Evolutionary conservation across 2,113 vertebrate species (phyloP).

Genomic region (Poicephalus meyeri): DNA sequence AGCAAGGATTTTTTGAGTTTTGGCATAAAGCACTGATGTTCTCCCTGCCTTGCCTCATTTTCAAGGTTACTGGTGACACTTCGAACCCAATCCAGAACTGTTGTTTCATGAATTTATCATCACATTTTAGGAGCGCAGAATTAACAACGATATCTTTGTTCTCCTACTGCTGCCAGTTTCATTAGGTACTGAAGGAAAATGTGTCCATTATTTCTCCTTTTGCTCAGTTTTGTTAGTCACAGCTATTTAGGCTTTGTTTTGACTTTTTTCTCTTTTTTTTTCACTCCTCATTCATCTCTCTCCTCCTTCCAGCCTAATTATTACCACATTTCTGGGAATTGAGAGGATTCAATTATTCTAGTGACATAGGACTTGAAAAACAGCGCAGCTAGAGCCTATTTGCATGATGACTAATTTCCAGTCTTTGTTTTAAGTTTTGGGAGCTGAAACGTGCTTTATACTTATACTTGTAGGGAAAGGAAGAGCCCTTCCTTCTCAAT

Average conservation of each 20-base stretch:
- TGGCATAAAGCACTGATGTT: not conserved
- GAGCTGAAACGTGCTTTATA: not conserved
- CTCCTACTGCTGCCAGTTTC: not conserved
- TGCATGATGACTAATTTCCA: conserved; percentile 34
- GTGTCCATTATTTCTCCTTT: not conserved
- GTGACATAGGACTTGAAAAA: conserved; percentile 5
- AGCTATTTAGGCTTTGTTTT: not conserved
- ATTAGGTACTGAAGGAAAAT: not conserved
- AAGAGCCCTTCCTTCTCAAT: not conserved
- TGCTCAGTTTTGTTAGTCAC: conserved; percentile 2
- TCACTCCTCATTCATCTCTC: not conserved
- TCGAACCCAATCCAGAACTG: not conserved
- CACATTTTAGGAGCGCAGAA: not conserved
- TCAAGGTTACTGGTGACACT: not conserved
- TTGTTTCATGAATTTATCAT: not conserved
- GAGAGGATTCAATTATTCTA: conserved; percentile 5
- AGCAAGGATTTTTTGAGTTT: not conserved
- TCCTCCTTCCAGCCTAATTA: not conserved
- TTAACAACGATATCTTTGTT: not conserved
- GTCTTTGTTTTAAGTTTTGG: conserved; percentile 15
- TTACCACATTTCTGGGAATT: conserved; percentile 1
- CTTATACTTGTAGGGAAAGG: not conserved
- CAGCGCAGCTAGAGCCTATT: not conserved
- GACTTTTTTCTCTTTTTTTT: not conserved
- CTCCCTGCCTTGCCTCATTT: not conserved